phyloP scores from a whole-genome alignment of 1,140 invertebrate genomes.

The Cepaea nemoralis region DNA sequence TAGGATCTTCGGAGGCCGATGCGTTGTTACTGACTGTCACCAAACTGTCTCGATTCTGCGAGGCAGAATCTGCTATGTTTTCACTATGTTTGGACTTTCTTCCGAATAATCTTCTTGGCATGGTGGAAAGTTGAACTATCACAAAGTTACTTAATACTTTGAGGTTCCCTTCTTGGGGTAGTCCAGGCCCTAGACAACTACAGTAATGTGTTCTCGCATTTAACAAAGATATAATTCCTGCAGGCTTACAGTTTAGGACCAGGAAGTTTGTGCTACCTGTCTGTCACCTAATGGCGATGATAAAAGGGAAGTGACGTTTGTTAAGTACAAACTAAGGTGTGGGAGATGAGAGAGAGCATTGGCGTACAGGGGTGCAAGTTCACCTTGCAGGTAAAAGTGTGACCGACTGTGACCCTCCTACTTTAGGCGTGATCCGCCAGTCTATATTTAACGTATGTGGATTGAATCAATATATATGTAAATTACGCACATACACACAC shows the following conservation, averaged over 20 bases:
- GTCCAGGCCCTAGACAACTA: too few relatives aligned
- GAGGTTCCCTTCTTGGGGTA: too few relatives aligned
- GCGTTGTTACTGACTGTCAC: too few relatives aligned
- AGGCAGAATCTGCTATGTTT: slow-evolving; percentile 46
- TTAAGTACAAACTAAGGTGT: neutral
- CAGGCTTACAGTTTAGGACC: neutral
- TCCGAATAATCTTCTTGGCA: slow-evolving; percentile 26
- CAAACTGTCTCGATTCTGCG: slow-evolving; percentile 28
- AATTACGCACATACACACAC: neutral
- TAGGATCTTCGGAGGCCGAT: slow-evolving; percentile 38
- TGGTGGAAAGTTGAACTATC: neutral
- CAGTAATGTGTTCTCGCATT: neutral
- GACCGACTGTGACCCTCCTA: neutral
- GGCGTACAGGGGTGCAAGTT: neutral
- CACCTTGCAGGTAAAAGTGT: neutral
- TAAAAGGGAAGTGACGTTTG: neutral
- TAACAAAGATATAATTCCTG: neutral
- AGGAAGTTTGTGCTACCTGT: neutral
- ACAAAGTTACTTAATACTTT: neutral
- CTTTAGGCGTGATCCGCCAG: neutral
- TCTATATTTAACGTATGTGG: neutral
- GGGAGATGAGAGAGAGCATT: too few relatives aligned
- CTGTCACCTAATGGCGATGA: neutral
- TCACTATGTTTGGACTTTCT: slow-evolving; percentile 57
- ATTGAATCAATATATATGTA: neutral